phyloP scores from a whole-genome alignment of 2,888 invertebrate species.

The Dicranocentrus wangi region DNA sequence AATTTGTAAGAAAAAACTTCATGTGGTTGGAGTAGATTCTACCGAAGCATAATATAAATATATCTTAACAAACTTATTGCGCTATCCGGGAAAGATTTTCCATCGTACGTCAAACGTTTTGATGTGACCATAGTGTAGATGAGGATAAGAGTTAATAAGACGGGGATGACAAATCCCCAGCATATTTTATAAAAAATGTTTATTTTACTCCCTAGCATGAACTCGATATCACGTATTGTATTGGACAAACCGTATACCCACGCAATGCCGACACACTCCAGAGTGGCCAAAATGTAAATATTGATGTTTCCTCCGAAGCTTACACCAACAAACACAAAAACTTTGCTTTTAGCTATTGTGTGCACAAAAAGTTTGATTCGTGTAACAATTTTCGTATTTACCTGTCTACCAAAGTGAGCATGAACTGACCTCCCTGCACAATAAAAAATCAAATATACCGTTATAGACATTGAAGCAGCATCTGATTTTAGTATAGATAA shows the following conservation, averaged over 20 bases:
- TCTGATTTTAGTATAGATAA: no score
- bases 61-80: slow-evolving; percentile 64
- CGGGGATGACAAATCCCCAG: slow-evolving; percentile 85
- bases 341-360: no score
- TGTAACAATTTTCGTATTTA: slow-evolving; percentile 75
- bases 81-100: slow-evolving; percentile 79
- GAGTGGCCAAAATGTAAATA: slow-evolving; percentile 75
- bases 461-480: no score
- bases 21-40: no score
- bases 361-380: no score
- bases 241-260: slow-evolving; percentile 79
- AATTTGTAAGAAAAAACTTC: no score
- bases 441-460: no score
- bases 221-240: slow-evolving; percentile 84
- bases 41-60: no score
- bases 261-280: slow-evolving; percentile 75
- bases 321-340: no score
- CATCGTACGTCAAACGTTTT: slow-evolving; percentile 80
- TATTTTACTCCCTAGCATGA: slow-evolving; percentile 83
- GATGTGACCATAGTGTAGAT: slow-evolving; percentile 81
- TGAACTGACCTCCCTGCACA: slow-evolving; percentile 80
- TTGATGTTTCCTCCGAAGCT: slow-evolving; percentile 73
- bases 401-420: slow-evolving; percentile 79
- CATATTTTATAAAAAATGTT: slow-evolving; percentile 86
- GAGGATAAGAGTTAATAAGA: slow-evolving; percentile 82